These are phyloP conservation scores for Nannoperca australis DNA, from an alignment of 2,797 vertebrate genomes.

Conservation along the genomic window DNA sequence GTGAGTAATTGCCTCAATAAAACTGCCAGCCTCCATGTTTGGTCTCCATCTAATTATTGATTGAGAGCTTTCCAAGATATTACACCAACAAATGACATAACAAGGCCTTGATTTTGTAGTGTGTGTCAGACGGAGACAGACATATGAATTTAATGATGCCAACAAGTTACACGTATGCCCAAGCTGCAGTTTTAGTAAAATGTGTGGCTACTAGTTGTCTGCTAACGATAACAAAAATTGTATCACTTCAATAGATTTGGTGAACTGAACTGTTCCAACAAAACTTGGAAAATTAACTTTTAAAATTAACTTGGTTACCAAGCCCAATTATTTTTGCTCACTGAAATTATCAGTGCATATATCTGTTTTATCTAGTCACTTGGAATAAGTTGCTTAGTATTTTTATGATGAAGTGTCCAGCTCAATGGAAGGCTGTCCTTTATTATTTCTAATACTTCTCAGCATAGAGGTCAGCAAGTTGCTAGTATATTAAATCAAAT, in stretches of 20 bases:
- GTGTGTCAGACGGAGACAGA: slow-evolving; percentile 1
- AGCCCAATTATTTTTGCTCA: background rate
- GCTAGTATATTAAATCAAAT: slow-evolving; percentile 7
- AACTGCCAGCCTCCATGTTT: slow-evolving; percentile 37
- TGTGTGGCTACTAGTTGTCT: background rate
- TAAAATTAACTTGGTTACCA: background rate
- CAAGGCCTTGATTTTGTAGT: slow-evolving; percentile 25
- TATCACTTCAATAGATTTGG: background rate
- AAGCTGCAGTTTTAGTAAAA: slow-evolving; percentile 2
- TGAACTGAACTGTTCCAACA: background rate
- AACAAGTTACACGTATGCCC: background rate
- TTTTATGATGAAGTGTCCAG: background rate
- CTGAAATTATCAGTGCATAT: background rate
- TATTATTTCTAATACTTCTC: slow-evolving; percentile 1
- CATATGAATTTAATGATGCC: background rate
- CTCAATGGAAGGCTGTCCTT: background rate
- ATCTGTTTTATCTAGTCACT: background rate
- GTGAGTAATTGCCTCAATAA: slow-evolving; percentile 50
- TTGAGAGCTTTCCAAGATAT: slow-evolving; percentile 51
- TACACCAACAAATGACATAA: slow-evolving; percentile 39
- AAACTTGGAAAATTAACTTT: no score
- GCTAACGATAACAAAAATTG: background rate
- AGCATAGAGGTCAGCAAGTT: slow-evolving; percentile 7
- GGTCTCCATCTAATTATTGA: slow-evolving; percentile 52
- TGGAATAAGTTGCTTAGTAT: background rate